Evolutionary conservation across 2,797 vertebrate genomes (phyloP), one percentile per base, ranked within the genome.

Genomic region (Hipposideros larvatus): DNA sequence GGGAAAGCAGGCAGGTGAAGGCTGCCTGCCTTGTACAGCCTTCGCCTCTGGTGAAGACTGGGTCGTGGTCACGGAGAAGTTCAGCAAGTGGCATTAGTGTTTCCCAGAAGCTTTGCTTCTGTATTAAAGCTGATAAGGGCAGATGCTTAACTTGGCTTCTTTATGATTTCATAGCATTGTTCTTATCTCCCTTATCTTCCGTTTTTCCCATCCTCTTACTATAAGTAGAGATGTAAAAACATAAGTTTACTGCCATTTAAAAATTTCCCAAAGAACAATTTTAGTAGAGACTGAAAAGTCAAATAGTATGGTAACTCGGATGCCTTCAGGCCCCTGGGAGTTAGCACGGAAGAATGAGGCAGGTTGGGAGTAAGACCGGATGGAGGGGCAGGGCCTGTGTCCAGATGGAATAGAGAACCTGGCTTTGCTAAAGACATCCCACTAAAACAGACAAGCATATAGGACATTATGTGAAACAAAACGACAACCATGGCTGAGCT

Each of bases 161-260:
- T 89, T 31, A 6, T 91, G 59, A 53, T 80, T 94, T 91, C 71
- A 84, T 68, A 43, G 34, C 59, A 75, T 22, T 61, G 16, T 84
- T 57, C 26, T 89, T 88, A 87, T 48, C 87, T 84, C 28, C 14
- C 14, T 68, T 90, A 43, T 16, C 73, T 82, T 77, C 70, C n/a
- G 19, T 89, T 78, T 94, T 66, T 15, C 21, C 57, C 43, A 78
- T 16, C 16, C 24, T 21, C 19, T 10, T 78, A 75, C 57, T 48
- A 15, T 94, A 79, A 83, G 9, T 51, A 84, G 63, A 59, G 34
- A 55, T 85, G 26, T 68, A 93, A 90, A 94, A 94, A 73, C 73
- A 21, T 43, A 88, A 70, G 53, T 77, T 95, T 93, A 95, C 70
- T 73, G 22, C 63, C 70, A n/a, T 91, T 78, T 18, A 65, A 88